A percentile compares a stretch with the other conserved stretches of the same genome.
phyloP scores from a whole-genome alignment of 2,113 vertebrate species.

The Gnathonemus echidnorhynchus region DNA sequence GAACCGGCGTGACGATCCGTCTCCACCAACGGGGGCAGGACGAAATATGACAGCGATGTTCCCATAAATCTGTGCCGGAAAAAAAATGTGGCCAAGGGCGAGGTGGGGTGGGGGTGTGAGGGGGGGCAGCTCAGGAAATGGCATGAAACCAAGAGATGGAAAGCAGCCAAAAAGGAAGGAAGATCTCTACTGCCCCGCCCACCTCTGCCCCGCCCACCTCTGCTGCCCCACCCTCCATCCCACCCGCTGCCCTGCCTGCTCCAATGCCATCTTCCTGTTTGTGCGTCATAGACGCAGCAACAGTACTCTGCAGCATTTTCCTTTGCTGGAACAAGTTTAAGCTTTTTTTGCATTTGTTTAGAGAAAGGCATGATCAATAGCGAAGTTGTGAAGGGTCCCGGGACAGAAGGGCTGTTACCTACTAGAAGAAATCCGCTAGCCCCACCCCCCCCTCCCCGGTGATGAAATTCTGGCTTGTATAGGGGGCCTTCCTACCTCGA shows the following conservation, averaged over 20 bases:
- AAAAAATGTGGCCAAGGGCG: conserved; percentile 64
- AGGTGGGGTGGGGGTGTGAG: conserved; percentile 59
- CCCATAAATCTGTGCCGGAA: conserved; percentile 65
- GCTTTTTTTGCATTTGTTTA: background rate
- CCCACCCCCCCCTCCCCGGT: background rate
- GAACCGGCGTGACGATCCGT: conserved; percentile 55
- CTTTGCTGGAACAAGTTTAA: background rate
- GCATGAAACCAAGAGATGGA: conserved; percentile 32
- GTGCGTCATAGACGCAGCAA: background rate
- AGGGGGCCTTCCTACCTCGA: background rate
- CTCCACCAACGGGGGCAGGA: conserved; percentile 59
- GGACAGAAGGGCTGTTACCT: background rate
- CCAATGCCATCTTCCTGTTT: background rate
- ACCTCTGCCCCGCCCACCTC: background rate
- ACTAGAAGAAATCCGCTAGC: background rate
- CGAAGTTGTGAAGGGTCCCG: background rate
- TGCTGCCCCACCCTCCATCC: background rate
- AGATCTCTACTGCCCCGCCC: conserved; percentile 39
- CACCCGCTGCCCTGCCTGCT: too few relatives aligned
- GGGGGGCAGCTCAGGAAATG: conserved; percentile 50
- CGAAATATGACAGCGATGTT: conserved; percentile 69
- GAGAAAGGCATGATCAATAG: background rate
- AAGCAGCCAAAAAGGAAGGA: conserved; percentile 42
- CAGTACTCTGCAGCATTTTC: background rate
- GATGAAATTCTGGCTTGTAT: background rate